Evolutionary conservation across 2,797 vertebrate species (phyloP).

Genomic region (Sebastes taczanowskii): DNA sequence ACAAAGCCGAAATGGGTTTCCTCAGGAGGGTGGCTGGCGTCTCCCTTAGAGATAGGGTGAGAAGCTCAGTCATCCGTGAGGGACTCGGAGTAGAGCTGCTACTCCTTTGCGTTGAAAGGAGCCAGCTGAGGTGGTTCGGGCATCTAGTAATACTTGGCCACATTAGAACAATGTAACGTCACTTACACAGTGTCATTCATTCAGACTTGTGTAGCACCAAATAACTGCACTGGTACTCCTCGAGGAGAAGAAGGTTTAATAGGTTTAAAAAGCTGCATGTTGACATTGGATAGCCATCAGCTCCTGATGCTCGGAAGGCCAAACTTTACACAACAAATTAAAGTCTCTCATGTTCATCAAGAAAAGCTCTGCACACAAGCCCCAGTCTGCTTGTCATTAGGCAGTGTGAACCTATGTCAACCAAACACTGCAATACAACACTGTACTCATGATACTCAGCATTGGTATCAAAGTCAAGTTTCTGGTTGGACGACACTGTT

Average conservation of each 20-base stretch:
- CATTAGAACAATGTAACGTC: neutral
- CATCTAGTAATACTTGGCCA: neutral
- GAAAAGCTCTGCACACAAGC: neutral
- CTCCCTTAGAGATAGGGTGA: no score
- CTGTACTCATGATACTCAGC: neutral
- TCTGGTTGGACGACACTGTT: neutral
- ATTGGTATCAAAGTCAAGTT: slow-evolving; percentile 31
- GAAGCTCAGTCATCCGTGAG: no score
- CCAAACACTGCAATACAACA: neutral
- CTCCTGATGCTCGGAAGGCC: neutral
- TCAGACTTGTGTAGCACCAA: neutral
- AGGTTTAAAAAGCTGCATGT: neutral
- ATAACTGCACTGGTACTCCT: neutral
- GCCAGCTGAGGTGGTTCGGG: no score
- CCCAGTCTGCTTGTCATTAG: neutral
- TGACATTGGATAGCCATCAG: neutral
- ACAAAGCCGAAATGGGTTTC: no score
- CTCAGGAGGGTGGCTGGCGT: no score
- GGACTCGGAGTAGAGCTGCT: no score
- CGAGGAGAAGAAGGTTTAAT: neutral
- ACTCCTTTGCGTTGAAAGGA: no score
- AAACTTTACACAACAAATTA: neutral
- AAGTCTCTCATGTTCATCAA: neutral
- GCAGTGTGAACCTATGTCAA: neutral
- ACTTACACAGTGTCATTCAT: neutral